Base-by-base conservation (phyloP, 2,797 vertebrate genomes). In the Poliocrania exsul region DNA sequence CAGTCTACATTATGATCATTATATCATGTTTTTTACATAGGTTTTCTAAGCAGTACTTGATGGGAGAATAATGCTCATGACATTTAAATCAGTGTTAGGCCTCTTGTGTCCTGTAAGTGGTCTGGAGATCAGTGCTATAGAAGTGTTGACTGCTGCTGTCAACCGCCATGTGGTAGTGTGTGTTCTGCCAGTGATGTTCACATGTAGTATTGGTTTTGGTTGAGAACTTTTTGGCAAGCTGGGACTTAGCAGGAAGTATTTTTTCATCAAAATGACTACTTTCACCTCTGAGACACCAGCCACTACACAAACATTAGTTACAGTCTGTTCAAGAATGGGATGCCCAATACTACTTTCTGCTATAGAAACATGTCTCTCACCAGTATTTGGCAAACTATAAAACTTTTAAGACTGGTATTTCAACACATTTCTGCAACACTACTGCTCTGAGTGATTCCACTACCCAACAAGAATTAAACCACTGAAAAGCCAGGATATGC, bases 401-500 rank as follows among this genome's bases (percentile, higher is more conserved):
- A 23, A 35, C 23, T 70, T 86, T 1, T 23, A 42, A 73, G n/a
- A 65, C 64, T n/a, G n/a, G n/a, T 6, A 2, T 64, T 70, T 86
- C 29, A 61, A 35, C 10, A 19, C 2, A 24, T 81, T 62, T 9
- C 23, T 57, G 13, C 23, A 87, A 47, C 17, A 9, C 8, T 57
- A 9, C 35, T 72, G 2, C 11, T 74, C 18, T 69, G 38, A 78
- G 16, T 78, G 67, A 65, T 81, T 86, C n/a, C 69, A 17, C 33
- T 60, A 58, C 49, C 8, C 42, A 62, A 28, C 5, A 50, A 81
- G 9, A 37, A 21, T 46, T 72, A 37, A 25, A 40, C 14, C 38
- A 47, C 5, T 46, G 61, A 71, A 97, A 96, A 96, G 80, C 28
- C 81, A 91, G 73, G 58, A 87, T 79, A 81, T 37, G 29, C 58